phyloP scores from a whole-genome alignment of 2,797 vertebrate genomes.

The Naso thynnoides region DNA sequence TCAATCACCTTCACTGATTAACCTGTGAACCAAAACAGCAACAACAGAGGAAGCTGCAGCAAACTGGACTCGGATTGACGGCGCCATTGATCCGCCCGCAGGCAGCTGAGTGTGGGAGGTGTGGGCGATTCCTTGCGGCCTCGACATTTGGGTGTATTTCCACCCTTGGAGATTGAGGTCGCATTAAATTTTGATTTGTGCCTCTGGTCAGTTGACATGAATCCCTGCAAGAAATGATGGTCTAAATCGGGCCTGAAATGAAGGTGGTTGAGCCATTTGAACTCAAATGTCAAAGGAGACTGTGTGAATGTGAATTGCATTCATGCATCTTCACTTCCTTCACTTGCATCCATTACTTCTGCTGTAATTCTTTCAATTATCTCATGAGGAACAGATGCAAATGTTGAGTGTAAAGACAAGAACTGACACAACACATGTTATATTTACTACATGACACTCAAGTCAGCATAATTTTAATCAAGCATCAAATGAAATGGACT shows the following conservation, averaged over 20 bases:
- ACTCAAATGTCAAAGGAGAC: constrained; percentile 49
- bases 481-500: too few relatives aligned
- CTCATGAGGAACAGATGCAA: not conserved
- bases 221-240: constrained; percentile 12
- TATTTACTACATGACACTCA: not conserved
- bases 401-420: not conserved
- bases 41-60: constrained; percentile 5
- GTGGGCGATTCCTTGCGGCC: constrained; percentile 31
- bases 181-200: constrained; percentile 59
- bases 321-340: not conserved
- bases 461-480: not conserved
- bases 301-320: constrained; percentile 13
- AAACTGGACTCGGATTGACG: constrained; percentile 33
- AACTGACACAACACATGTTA: not conserved
- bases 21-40: constrained; percentile 13
- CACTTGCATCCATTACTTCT: not conserved
- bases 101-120: constrained; percentile 31
- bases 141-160: constrained; percentile 33
- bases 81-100: constrained; percentile 45
- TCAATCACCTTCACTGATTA: constrained; percentile 9
- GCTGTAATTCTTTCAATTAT: not conserved
- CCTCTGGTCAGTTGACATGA: constrained; percentile 42
- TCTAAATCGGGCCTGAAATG: constrained; percentile 25
- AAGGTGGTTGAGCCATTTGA: constrained; percentile 31
- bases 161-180: constrained; percentile 48